Base-by-base conservation (phyloP, 2,797 vertebrate genomes). In the Hyperoplus immaculatus region DNA sequence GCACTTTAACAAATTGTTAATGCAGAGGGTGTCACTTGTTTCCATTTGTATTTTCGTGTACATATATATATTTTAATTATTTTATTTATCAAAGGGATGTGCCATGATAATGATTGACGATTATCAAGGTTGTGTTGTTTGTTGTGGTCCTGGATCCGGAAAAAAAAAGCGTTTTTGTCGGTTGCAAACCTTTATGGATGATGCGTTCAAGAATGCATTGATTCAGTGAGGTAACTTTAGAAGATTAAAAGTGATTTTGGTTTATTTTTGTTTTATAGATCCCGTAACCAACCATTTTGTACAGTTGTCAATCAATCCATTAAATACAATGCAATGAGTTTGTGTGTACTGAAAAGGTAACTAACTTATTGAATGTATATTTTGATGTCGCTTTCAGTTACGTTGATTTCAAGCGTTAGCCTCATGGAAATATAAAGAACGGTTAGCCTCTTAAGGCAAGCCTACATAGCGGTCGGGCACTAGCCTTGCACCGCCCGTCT, bases 221-320 rank as follows among this genome's bases (percentile, higher is more conserved):
- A 72, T 79, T 55, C 8, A 29, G 51, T 75, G 62, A 5, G 1
- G 14, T 69, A 43, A 14, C 15, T 58, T 53, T 66, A 13, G 0
- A 64, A 13, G 0, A 64, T 64, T 39, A 3, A 46, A 78, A 21
- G 13, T 50, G 45, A 51, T 69, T 18, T 5, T 68, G 41, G 56
- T 57, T 13, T 6, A 76, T 74, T 73, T 81, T 21, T 83, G 76
- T 93, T 91, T 87, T 90, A 90, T 91, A 92, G 58, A 88, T 84
- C 47, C 63, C 92, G 88, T 92, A 90, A 87, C 92, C 84, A 90
- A 88, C 73, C 69, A 91, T 92, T 94, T 94, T 95, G 94, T 96
- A 95, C 92, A 95, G 88, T 39, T 94, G 92, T 94, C 93, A 94
- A 93, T 84, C 84, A 79, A 94, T 88, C 80, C 84, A 93, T 94